These are phyloP conservation scores for Ciconia maguari DNA, from an alignment of 2,113 vertebrate genomes.

Conservation along the genomic window DNA sequence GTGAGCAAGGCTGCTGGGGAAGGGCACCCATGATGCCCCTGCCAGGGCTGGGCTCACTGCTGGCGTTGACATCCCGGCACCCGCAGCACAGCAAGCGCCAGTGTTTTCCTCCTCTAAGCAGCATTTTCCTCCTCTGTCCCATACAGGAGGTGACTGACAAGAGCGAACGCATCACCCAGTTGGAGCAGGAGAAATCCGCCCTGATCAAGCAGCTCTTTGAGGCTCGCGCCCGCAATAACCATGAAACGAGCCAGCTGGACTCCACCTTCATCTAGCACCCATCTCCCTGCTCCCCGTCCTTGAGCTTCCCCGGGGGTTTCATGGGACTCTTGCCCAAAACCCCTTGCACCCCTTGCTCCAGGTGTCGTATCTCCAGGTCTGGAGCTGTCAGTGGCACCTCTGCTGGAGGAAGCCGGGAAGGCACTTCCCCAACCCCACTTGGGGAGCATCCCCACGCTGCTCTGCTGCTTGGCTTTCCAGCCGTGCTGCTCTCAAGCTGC, in stretches of 20 bases:
- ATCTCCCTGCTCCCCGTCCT: background rate
- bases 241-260: slow-evolving; percentile 85
- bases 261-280: slow-evolving; percentile 87
- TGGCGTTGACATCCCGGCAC: background rate
- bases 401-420: background rate
- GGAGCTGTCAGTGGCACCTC: background rate
- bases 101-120: background rate
- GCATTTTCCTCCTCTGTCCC: background rate
- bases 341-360: background rate
- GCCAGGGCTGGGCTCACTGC: background rate
- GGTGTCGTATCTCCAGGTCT: background rate
- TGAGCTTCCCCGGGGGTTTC: accelerated
- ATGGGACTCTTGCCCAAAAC: background rate
- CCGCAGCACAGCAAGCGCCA: accelerated
- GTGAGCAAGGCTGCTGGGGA: background rate
- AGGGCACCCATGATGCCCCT: background rate
- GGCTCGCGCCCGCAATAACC: slow-evolving; percentile 79
- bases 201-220: slow-evolving; percentile 97
- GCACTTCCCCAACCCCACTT: accelerated
- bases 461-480: background rate
- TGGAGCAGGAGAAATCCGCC: slow-evolving; percentile 94
- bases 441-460: background rate
- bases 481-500: background rate
- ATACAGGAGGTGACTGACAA: slow-evolving; percentile 89
- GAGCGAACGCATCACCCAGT: slow-evolving; percentile 90